These are phyloP conservation scores for Gari tellinella DNA, from an alignment of 2,888 invertebrate genomes.

Conservation along the genomic window DNA sequence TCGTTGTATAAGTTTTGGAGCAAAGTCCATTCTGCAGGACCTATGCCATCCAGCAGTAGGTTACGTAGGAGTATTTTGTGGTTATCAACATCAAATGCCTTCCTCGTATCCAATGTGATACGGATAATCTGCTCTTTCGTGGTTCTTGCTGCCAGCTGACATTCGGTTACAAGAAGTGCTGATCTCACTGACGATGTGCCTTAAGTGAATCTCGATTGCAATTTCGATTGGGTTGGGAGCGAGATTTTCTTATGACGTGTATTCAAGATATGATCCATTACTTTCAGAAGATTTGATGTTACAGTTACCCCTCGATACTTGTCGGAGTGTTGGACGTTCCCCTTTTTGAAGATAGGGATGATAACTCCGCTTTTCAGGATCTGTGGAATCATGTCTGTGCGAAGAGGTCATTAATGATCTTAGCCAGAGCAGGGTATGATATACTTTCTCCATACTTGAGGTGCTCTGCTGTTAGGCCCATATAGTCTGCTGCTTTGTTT, in stretches of 20 bases:
- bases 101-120: no score
- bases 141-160: neutral
- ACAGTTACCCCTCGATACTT: conserved; percentile 3
- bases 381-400: no score
- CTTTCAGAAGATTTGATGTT: neutral
- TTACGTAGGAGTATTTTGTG: neutral
- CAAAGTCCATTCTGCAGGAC: neutral
- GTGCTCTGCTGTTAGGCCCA: no score
- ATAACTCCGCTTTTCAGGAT: no score
- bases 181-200: neutral
- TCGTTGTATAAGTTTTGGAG: no score
- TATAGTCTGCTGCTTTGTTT: no score
- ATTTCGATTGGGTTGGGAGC: neutral
- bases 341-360: neutral
- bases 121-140: neutral
- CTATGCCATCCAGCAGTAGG: no score
- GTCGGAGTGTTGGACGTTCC: no score
- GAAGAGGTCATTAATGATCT: no score
- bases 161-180: no score
- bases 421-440: no score
- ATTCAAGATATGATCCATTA: neutral
- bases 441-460: no score
- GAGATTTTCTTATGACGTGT: neutral
- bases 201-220: neutral
- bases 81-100: conserved; percentile 9